Evolutionary conservation across 2,797 vertebrate species (phyloP), one percentile per base, ranked within the genome.

Genomic region (Takifugu ocellatus): DNA sequence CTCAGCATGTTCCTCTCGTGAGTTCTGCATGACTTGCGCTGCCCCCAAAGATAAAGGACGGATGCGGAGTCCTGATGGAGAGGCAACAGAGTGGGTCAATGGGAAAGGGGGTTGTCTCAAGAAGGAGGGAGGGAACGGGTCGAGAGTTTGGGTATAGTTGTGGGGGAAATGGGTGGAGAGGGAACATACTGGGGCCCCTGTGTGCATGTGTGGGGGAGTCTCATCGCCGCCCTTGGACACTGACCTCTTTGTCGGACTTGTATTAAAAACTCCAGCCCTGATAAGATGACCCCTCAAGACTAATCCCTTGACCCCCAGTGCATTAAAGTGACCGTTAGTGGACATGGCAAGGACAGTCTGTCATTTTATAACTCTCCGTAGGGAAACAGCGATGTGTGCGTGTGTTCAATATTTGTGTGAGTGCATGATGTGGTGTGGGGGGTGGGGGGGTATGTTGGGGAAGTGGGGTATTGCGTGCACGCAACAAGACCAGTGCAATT

Each of bases 1-100:
- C 88, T 87, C 85, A 84, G 85, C 78, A 82, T 84, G 87, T 82
- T 90, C 80, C 82, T 87, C 80, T 88, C 74, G 75, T 86, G 87
- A 89, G 91, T 91, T 90, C 88, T 89, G 89, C 89, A 89, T 90
- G 90, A 91, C 83, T 91, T 89, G 70, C 68, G 84, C 90, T 89
- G 76, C 86, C 87, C 87, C 80, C 78, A 79, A 84, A 88, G 84
- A 91, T 90, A 84, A 81, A 84, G 82, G 55, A 74, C 47, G 67
- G 72, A 78, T 63, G 76, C 78, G 72, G 58, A 74, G 74, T 82
- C 79, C 70, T 75, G 51, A 43, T 50, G 51, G 59, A 64, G 70
- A 54, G 65, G 55, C 29, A 51, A 59, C 59, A 57, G 51, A 49
- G 56, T 44, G 53, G 43, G 62, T 25, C 46, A 46, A 14, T 39